Percentiles rank a stretch among this genome's conserved stretches.
Evolutionary conservation across 2,888 invertebrate genomes (phyloP).

Genomic region (Pheosia gnoma): DNA sequence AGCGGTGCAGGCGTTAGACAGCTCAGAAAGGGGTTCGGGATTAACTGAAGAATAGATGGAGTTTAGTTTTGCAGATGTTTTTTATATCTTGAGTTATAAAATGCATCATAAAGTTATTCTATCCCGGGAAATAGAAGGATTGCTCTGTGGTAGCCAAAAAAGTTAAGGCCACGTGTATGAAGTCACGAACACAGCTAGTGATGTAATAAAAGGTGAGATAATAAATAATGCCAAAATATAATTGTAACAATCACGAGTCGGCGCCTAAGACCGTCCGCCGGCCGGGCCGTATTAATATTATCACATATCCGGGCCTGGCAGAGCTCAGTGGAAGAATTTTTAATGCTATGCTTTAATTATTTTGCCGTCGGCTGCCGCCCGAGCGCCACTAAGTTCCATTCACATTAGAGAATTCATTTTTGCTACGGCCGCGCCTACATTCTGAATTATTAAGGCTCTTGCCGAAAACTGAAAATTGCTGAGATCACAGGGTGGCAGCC

Average conservation of each 20-base stretch:
- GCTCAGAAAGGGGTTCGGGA: constrained; percentile 19
- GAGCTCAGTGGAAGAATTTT: constrained; percentile 80
- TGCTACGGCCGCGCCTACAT: constrained; percentile 56
- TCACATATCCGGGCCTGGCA: constrained; percentile 77
- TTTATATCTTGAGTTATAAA: background rate
- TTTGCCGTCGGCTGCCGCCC: constrained; percentile 67
- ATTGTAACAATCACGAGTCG: constrained; percentile 45
- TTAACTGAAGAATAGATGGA: constrained; percentile 26
- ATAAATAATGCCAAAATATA: constrained; percentile 44
- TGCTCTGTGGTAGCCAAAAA: no score
- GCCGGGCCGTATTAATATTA: constrained; percentile 77
- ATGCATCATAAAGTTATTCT: no score
- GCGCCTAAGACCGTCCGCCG: constrained; percentile 48
- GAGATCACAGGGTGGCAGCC: constrained; percentile 66
- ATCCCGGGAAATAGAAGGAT: no score
- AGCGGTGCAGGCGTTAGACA: constrained; percentile 28
- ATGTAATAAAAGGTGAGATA: background rate
- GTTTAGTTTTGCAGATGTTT: background rate
- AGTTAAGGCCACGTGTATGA: no score
- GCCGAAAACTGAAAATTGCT: constrained; percentile 80
- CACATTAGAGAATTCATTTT: constrained; percentile 83
- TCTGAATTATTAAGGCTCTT: constrained; percentile 53
- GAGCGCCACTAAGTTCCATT: constrained; percentile 70
- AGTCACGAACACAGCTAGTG: no score
- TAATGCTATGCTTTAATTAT: constrained; percentile 83